Percentiles rank a stretch among this genome's conserved stretches.
These are phyloP conservation scores for Lottia gigantea DNA, from an alignment of 2,888 invertebrate genomes.

Conservation along the genomic window DNA sequence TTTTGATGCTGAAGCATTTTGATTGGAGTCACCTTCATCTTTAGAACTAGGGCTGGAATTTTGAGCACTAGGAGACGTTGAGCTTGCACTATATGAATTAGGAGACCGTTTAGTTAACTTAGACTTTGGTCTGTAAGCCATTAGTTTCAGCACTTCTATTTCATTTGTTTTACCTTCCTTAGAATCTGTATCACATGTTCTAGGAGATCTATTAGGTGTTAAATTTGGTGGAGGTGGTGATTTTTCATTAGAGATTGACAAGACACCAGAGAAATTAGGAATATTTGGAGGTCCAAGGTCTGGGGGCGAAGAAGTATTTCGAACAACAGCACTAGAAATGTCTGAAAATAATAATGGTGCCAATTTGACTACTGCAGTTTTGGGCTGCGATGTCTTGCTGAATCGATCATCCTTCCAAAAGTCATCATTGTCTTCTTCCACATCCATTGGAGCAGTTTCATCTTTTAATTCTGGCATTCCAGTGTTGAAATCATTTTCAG, in stretches of 20 bases:
- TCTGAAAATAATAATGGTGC: slow-evolving; percentile 37
- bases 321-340: slow-evolving; percentile 23
- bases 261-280: slow-evolving; percentile 1
- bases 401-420: slow-evolving; percentile 10
- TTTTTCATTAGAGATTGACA: background rate
- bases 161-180: background rate
- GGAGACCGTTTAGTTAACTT: too few relatives aligned
- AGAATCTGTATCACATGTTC: slow-evolving; percentile 16
- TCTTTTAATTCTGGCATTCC: slow-evolving; percentile 7
- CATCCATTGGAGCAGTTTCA: slow-evolving; percentile 3
- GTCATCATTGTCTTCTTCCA: background rate
- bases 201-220: slow-evolving; percentile 34
- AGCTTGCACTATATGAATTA: too few relatives aligned
- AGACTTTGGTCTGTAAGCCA: background rate
- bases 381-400: slow-evolving; percentile 15
- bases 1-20: background rate
- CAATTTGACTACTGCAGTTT: slow-evolving; percentile 42
- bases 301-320: slow-evolving; percentile 31
- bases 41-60: background rate
- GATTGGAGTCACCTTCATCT: background rate
- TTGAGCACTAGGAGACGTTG: background rate
- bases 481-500: slow-evolving; percentile 13
- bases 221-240: slow-evolving; percentile 30
- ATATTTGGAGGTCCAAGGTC: slow-evolving; percentile 45
- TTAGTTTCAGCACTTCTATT: background rate